Percentiles rank a stretch among this genome's conserved stretches.
These are phyloP conservation scores for Narcine bancroftii DNA, from an alignment of 2,113 vertebrate species.

Conservation along the genomic window DNA sequence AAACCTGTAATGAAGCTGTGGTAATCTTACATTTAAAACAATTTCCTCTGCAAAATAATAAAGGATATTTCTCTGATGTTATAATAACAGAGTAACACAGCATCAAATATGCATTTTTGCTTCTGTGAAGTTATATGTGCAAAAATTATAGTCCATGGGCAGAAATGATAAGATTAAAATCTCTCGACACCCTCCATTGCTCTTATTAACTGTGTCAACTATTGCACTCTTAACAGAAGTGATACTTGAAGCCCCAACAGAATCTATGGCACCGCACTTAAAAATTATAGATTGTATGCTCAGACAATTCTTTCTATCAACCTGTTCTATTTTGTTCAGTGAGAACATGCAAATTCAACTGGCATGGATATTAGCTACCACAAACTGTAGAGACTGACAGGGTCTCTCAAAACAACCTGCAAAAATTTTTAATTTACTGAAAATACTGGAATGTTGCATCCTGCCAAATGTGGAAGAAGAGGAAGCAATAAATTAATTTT, in stretches of 20 bases:
- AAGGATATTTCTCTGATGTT: slow-evolving; percentile 27
- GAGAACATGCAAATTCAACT: background rate
- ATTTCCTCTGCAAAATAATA: slow-evolving; percentile 20
- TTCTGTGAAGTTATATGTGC: background rate
- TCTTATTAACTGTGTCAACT: slow-evolving; percentile 31
- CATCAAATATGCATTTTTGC: slow-evolving; percentile 15
- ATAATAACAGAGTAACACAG: slow-evolving; percentile 23
- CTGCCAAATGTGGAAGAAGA: background rate
- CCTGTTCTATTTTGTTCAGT: background rate
- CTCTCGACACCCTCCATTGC: slow-evolving; percentile 38
- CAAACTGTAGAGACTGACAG: background rate
- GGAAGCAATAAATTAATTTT: slow-evolving; percentile 6
- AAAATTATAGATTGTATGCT: background rate
- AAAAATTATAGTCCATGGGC: slow-evolving; percentile 36
- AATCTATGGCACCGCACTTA: background rate
- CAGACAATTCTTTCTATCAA: background rate
- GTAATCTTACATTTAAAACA: slow-evolving; percentile 37
- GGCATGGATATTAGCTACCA: background rate
- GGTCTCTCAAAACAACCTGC: background rate
- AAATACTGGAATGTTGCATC: background rate
- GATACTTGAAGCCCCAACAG: background rate
- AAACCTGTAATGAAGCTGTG: slow-evolving; percentile 29
- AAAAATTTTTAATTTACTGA: background rate
- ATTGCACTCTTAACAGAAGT: slow-evolving; percentile 3
- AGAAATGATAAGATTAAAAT: slow-evolving; percentile 41